Conservation (phyloP, 2,113 vertebrate genomes). For the Onychorhynchus coronatus region DNA sequence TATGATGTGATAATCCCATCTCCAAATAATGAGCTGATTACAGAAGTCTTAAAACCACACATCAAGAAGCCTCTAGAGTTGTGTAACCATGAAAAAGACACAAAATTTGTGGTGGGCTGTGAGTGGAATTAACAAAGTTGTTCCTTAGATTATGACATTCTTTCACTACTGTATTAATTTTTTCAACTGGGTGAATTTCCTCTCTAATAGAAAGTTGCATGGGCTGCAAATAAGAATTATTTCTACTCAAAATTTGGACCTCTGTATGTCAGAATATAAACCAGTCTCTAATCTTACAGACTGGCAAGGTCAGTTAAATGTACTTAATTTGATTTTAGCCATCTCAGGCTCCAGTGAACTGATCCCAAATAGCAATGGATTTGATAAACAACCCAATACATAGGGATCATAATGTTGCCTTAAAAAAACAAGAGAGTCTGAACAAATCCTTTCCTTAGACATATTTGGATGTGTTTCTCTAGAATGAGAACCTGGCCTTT, state of each 20-base stretch:
- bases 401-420: background rate
- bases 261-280: background rate
- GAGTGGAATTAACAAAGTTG: background rate
- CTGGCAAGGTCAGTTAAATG: background rate
- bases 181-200: background rate
- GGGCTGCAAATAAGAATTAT: background rate
- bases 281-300: background rate
- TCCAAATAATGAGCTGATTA: background rate
- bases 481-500: background rate
- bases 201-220: background rate
- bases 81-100: background rate
- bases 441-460: background rate
- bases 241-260: background rate
- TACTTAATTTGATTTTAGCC: background rate
- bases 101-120: background rate
- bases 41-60: background rate
- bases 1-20: background rate
- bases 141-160: background rate
- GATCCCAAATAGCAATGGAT: background rate
- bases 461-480: background rate
- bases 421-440: background rate
- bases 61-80: background rate
- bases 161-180: background rate
- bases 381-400: background rate
- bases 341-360: background rate